These are phyloP conservation scores for Lathamus discolor DNA, from an alignment of 2,113 vertebrate genomes.

Conservation along the genomic window DNA sequence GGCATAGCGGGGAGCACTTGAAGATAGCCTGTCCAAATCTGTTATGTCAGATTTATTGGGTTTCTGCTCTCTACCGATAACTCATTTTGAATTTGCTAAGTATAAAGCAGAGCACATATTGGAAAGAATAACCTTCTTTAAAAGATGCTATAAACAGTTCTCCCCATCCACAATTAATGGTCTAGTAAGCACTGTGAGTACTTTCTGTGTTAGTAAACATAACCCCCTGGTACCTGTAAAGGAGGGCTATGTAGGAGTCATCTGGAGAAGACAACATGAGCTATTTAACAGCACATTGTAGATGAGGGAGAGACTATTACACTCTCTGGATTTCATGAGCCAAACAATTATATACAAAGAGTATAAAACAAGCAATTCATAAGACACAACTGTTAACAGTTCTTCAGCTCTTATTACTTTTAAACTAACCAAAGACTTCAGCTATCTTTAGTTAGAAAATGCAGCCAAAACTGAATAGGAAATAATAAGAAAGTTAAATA, in stretches of 20 bases:
- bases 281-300: neutral
- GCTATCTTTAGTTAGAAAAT: neutral
- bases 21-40: neutral
- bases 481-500: neutral
- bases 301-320: neutral
- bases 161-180: neutral
- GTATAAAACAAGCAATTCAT: neutral
- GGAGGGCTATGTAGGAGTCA: neutral
- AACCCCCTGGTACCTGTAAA: neutral
- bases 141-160: neutral
- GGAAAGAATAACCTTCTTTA: neutral
- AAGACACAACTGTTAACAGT: neutral
- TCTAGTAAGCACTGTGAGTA: neutral
- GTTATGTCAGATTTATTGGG: neutral
- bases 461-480: neutral
- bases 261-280: neutral
- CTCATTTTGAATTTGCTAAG: neutral
- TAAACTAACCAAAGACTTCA: neutral
- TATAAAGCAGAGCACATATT: neutral
- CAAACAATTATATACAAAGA: neutral
- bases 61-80: neutral
- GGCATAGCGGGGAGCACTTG: neutral
- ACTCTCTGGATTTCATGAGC: neutral
- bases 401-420: neutral
- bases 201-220: neutral